Evolutionary conservation across 2,888 invertebrate species (phyloP).

Genomic region (Chalcis sispes): DNA sequence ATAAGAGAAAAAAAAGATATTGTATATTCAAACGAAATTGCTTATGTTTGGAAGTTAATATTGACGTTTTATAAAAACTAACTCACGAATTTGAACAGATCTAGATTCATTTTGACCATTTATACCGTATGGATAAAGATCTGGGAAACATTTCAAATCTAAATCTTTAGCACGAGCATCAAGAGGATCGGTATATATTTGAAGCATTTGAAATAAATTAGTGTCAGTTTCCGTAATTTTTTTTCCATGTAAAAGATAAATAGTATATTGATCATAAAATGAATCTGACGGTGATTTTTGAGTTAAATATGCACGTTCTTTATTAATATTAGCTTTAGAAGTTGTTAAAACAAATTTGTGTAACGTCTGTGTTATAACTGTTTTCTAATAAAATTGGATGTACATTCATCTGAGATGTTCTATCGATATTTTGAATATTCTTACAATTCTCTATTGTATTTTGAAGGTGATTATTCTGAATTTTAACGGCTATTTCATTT

Average conservation of each 20-base stretch:
- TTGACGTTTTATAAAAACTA: conserved; percentile 48
- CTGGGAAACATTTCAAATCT: conserved; percentile 15
- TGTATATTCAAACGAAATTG: conserved; percentile 62
- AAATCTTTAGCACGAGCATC: conserved; percentile 2
- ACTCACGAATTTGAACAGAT: not conserved
- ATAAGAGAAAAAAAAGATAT: conserved; percentile 62
- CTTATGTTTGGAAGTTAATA: conserved; percentile 59
- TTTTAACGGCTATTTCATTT: too few relatives aligned
- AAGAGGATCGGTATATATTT: not conserved
- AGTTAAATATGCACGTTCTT: too few relatives aligned
- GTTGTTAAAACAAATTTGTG: too few relatives aligned
- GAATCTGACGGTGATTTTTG: conserved; percentile 47
- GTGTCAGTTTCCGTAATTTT: conserved; percentile 50
- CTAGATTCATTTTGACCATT: conserved; percentile 56
- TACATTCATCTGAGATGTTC: too few relatives aligned
- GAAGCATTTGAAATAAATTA: conserved; percentile 2
- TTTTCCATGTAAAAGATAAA: conserved; percentile 59
- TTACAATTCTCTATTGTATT: too few relatives aligned
- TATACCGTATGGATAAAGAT: conserved; percentile 58
- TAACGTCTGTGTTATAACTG: too few relatives aligned
- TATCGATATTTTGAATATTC: too few relatives aligned
- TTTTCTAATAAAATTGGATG: too few relatives aligned
- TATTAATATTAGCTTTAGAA: conserved; percentile 19
- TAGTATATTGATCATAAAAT: conserved; percentile 55
- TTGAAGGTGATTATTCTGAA: too few relatives aligned